A percentile compares a stretch with the other conserved stretches of the same genome.
Evolutionary conservation across 2,888 invertebrate genomes (phyloP).

Genomic region (Ophion slaviceki): DNA sequence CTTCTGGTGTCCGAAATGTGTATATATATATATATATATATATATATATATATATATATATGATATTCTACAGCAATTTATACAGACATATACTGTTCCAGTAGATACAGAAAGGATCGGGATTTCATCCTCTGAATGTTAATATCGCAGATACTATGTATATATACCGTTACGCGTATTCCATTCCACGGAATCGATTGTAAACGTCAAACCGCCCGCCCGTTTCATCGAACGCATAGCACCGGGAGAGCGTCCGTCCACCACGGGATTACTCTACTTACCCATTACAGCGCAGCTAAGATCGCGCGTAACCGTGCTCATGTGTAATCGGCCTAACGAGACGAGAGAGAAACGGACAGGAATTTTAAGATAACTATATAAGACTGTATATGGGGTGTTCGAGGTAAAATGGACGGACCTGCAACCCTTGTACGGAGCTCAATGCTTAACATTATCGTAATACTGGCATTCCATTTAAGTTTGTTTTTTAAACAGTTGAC

Average conservation of each 20-base stretch:
- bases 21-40: neutral
- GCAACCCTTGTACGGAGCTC: too few species aligned
- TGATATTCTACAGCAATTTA: constrained; percentile 1
- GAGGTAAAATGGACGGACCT: too few species aligned
- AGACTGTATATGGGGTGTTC: neutral
- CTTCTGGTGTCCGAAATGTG: neutral
- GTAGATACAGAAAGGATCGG: constrained; percentile 10
- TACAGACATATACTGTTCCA: constrained; percentile 23
- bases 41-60: too few species aligned
- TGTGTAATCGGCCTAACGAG: constrained; percentile 62
- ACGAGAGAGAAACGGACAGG: constrained; percentile 18
- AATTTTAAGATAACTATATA: constrained; percentile 45
- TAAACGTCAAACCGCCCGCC: constrained; percentile 62
- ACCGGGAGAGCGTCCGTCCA: constrained; percentile 34
- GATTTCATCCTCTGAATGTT: constrained; percentile 49
- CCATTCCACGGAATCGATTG: constrained; percentile 60
- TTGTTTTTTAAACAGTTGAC: too few species aligned
- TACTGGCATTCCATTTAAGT: too few species aligned
- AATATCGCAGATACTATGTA: constrained; percentile 44
- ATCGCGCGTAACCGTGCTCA: constrained; percentile 46
- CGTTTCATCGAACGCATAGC: constrained; percentile 32
- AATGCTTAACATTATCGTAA: too few species aligned
- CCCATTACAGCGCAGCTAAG: constrained; percentile 53
- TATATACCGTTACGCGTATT: constrained; percentile 58
- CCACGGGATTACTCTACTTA: constrained; percentile 61